Evolutionary conservation across 2,797 vertebrate species (phyloP).

Genomic region (Sus cebifrons): DNA sequence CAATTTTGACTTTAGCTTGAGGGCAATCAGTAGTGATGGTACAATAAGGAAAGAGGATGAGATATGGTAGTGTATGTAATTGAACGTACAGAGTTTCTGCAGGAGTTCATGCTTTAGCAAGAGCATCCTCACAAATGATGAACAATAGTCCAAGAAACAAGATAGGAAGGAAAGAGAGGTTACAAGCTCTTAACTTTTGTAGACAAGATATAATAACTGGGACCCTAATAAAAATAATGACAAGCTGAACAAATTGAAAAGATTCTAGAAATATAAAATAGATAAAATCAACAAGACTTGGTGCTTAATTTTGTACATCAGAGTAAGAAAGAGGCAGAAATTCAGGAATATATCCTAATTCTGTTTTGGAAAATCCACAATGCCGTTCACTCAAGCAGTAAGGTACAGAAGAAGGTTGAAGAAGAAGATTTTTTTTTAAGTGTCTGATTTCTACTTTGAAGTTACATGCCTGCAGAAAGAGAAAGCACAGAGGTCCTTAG

Average conservation of each 20-base stretch:
- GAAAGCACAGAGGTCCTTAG: not conserved
- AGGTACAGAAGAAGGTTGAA: not conserved
- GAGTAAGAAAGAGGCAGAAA: not conserved
- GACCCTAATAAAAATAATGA: not conserved
- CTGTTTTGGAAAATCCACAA: not conserved
- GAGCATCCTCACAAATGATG: not conserved
- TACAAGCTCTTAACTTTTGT: not conserved
- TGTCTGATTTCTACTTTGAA: constrained; percentile 2
- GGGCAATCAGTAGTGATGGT: not conserved
- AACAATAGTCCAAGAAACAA: not conserved
- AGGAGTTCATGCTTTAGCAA: not conserved
- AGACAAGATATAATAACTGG: not conserved
- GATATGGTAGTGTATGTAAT: not conserved
- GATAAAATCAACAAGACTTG: not conserved
- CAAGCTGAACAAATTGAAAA: not conserved
- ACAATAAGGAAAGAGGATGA: not conserved
- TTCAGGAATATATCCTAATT: not conserved
- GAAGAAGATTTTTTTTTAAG: not conserved
- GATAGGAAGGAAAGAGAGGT: not conserved
- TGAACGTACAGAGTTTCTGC: not conserved
- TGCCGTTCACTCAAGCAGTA: not conserved
- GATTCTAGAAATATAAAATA: constrained; percentile 26
- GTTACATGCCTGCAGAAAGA: not conserved
- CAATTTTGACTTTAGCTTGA: not conserved
- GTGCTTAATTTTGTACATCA: not conserved